A percentile compares a stretch with the other conserved stretches of the same genome.
These are phyloP conservation scores for Kradibia gibbosae DNA, from an alignment of 1,140 invertebrate genomes.

Conservation along the genomic window DNA sequence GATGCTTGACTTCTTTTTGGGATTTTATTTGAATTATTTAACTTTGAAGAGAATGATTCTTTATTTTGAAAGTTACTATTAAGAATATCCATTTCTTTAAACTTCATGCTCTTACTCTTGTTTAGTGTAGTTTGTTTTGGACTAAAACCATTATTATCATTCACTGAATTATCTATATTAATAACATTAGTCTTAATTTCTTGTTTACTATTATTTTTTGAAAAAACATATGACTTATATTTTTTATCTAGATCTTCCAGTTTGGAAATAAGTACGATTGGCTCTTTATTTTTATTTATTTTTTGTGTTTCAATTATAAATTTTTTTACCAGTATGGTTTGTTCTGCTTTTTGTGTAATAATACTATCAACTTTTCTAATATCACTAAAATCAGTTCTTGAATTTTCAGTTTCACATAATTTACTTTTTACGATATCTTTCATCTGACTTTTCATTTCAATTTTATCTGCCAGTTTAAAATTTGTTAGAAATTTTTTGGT, in stretches of 20 bases:
- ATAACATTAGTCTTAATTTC: background rate
- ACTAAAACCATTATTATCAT: background rate
- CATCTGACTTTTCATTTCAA: background rate
- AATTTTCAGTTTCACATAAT: background rate
- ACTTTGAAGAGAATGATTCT: slow-evolving; percentile 45
- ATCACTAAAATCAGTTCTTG: background rate
- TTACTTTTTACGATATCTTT: background rate
- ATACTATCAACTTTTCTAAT: background rate
- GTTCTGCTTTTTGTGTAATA: background rate
- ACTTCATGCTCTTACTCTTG: background rate
- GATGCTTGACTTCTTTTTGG: slow-evolving; percentile 53
- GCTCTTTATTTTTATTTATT: slow-evolving; percentile 7
- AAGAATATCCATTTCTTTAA: background rate
- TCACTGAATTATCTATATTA: background rate
- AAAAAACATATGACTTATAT: background rate
- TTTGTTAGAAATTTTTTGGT: background rate
- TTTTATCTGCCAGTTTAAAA: background rate
- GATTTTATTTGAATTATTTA: slow-evolving; percentile 56
- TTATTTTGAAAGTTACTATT: too few species aligned
- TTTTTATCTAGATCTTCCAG: background rate
- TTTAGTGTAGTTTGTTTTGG: background rate
- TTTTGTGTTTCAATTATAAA: background rate
- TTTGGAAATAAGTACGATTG: background rate
- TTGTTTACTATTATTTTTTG: background rate
- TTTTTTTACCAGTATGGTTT: background rate